Conservation (phyloP, 2,888 invertebrate species). For the Oegoconia quadripuncta region DNA sequence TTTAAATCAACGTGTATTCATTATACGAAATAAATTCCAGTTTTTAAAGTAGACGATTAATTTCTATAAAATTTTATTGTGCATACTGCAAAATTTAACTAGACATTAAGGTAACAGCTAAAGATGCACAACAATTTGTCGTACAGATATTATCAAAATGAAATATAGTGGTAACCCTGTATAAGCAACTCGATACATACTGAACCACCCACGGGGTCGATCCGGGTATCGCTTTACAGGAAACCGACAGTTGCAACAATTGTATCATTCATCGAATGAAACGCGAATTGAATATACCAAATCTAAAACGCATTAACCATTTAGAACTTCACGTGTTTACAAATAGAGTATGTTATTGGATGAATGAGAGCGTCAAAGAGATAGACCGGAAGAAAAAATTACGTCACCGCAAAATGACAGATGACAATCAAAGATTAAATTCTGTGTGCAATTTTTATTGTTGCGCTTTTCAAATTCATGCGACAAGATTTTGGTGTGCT, state of each 20-base stretch:
- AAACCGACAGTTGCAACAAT: conserved; percentile 62
- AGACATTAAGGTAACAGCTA: too few relatives aligned
- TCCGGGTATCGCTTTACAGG: conserved; percentile 65
- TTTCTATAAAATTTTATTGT: too few relatives aligned
- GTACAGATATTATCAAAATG: conserved; percentile 11
- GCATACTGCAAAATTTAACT: too few relatives aligned
- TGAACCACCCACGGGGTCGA: conserved; percentile 54
- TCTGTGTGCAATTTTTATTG: conserved; percentile 7
- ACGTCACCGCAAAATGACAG: conserved; percentile 38
- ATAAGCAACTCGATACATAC: conserved; percentile 49
- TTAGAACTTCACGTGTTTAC: conserved; percentile 24
- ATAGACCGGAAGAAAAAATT: conserved; percentile 35
- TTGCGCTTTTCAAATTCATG: conserved; percentile 15
- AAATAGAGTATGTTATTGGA: conserved; percentile 15
- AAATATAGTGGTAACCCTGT: conserved; percentile 37
- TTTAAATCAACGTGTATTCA: too few relatives aligned
- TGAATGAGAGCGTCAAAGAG: background rate
- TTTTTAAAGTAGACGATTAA: too few relatives aligned
- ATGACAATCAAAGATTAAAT: conserved; percentile 30
- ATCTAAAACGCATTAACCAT: conserved; percentile 12
- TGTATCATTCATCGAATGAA: conserved; percentile 45
- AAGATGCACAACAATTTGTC: conserved; percentile 13
- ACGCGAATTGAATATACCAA: conserved; percentile 33
- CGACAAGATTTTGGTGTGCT: background rate
- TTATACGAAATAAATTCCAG: too few relatives aligned